A percentile compares a stretch with the other conserved stretches of the same genome.
phyloP scores from a whole-genome alignment of 2,888 invertebrate species.

The Dolomedes plantarius region DNA sequence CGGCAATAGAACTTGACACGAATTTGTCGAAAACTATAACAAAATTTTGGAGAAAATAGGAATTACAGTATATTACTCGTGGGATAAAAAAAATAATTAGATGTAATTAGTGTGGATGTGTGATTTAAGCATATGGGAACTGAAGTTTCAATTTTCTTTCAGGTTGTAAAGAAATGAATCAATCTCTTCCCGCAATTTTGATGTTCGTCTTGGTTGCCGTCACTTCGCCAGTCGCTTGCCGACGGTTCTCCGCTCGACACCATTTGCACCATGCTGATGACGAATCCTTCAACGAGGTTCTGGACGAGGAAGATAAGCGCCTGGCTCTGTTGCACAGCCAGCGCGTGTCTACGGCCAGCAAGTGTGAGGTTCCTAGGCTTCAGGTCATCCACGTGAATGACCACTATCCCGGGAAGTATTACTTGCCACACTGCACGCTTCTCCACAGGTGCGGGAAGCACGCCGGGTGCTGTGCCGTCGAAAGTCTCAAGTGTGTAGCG shows the following conservation, averaged over 20 bases:
- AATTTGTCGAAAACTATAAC: too few relatives aligned
- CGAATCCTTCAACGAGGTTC: neutral
- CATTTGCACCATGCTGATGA: neutral
- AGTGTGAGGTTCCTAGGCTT: slow-evolving; percentile 73
- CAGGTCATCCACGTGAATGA: slow-evolving; percentile 67
- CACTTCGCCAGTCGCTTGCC: neutral
- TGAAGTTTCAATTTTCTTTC: too few relatives aligned
- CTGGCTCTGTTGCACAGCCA: slow-evolving; percentile 77
- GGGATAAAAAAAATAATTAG: too few relatives aligned
- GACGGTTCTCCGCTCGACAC: neutral
- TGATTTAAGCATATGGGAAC: too few relatives aligned
- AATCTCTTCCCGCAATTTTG: neutral
- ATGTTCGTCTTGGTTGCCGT: neutral
- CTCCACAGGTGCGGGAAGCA: slow-evolving; percentile 57
- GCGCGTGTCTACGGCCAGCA: slow-evolving; percentile 79
- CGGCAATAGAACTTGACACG: too few relatives aligned
- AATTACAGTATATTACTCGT: too few relatives aligned
- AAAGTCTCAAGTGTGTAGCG: slow-evolving; percentile 85
- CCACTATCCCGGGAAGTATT: slow-evolving; percentile 62
- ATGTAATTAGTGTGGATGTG: too few relatives aligned
- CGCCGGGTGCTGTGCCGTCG: slow-evolving; percentile 78
- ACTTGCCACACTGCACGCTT: slow-evolving; percentile 53
- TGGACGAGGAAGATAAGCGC: neutral
- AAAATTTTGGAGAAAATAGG: too few relatives aligned
- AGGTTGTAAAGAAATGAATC: too few relatives aligned